Conservation (phyloP, 1,140 invertebrate genomes). For the Drosophila tsacasi region DNA sequence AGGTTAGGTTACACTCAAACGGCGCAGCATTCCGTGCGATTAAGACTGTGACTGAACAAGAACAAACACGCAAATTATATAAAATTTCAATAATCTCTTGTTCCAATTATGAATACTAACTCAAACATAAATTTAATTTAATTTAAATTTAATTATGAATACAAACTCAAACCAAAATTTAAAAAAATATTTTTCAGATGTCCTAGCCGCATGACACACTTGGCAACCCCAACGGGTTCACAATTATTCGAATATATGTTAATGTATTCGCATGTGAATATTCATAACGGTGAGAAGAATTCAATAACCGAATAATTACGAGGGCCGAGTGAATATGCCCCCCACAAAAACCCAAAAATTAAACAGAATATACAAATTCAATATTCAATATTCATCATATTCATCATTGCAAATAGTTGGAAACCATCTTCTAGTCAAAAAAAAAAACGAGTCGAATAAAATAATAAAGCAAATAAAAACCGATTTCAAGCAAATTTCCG, state of each 20-base stretch:
- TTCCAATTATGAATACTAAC: background rate
- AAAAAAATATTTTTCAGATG: no score
- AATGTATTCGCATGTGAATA: background rate
- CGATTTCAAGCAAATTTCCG: conserved; percentile 36
- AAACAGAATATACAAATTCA: conserved; percentile 7
- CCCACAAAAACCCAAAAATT: background rate
- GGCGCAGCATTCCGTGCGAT: no score
- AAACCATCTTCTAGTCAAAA: background rate
- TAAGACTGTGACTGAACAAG: no score
- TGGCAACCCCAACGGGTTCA: background rate
- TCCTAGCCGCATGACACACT: no score
- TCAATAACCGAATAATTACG: conserved; percentile 30
- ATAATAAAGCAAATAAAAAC: conserved; percentile 31
- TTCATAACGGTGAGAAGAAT: background rate
- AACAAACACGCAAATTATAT: background rate
- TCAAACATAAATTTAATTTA: background rate
- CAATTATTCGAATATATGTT: background rate
- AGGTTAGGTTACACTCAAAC: background rate
- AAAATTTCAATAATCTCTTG: background rate
- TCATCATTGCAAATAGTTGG: conserved; percentile 35
- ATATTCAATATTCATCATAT: conserved; percentile 20
- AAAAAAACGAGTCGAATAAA: background rate
- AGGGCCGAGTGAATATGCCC: background rate
- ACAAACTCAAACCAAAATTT: no score
- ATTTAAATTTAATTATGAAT: no score